Conservation (phyloP, 2,113 vertebrate genomes). For the Lycocorax pyrrhopterus region DNA sequence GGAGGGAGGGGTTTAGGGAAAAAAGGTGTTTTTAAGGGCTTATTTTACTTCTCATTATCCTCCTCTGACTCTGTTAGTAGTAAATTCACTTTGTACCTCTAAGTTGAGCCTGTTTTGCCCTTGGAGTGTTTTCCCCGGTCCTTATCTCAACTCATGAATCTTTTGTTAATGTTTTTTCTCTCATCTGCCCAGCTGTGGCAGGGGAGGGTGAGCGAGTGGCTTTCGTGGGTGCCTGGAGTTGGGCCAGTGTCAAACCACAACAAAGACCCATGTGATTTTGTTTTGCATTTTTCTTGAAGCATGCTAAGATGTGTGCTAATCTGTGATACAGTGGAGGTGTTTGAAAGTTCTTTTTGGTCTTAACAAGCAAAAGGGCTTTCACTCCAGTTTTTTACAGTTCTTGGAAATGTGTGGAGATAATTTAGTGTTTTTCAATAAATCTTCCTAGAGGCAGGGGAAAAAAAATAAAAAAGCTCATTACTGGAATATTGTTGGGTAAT, state of each 20-base stretch:
- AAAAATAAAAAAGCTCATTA: conserved; percentile 43
- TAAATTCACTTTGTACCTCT: too few relatives aligned
- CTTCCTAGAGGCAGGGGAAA: conserved; percentile 15
- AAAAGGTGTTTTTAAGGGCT: too few relatives aligned
- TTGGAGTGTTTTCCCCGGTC: too few relatives aligned
- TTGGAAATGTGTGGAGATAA: conserved; percentile 51
- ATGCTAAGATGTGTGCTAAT: conserved; percentile 9
- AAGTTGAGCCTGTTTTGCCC: too few relatives aligned
- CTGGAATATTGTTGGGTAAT: conserved; percentile 49
- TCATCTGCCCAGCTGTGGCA: too few relatives aligned
- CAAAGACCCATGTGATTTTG: background rate
- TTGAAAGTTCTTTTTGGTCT: background rate
- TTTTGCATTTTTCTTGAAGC: background rate
- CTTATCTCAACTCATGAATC: too few relatives aligned
- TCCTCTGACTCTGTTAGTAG: too few relatives aligned
- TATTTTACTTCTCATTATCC: too few relatives aligned
- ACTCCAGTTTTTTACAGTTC: background rate
- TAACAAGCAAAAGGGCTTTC: background rate
- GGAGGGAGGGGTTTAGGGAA: too few relatives aligned
- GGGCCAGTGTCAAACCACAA: background rate
- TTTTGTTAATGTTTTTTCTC: too few relatives aligned
- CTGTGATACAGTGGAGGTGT: background rate
- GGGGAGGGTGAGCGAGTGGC: too few relatives aligned
- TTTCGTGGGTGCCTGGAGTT: background rate
- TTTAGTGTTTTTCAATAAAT: conserved; percentile 66